Evolutionary conservation across 1,140 invertebrate species (phyloP).

Genomic region (Drosophila tropicalis): DNA sequence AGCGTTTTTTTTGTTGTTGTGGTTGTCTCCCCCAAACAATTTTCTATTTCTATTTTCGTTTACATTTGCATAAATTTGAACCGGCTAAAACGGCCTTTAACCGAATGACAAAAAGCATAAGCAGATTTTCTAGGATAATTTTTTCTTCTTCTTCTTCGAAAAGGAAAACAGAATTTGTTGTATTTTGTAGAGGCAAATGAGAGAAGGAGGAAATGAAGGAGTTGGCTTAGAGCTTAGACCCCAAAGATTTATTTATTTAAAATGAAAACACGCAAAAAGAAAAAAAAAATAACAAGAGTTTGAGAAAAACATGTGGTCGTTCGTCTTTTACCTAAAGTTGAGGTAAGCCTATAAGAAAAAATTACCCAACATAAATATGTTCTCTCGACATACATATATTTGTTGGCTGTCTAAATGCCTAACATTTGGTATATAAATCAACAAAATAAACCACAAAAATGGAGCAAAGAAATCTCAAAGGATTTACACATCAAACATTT

Average conservation of each 20-base stretch:
- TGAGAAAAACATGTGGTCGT: background rate
- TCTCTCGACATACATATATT: background rate
- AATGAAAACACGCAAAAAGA: background rate
- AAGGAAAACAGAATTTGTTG: slow-evolving; percentile 55
- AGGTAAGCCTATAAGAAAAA: background rate
- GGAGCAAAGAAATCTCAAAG: slow-evolving; percentile 46
- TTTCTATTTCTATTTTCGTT: slow-evolving; percentile 52
- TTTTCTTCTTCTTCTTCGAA: slow-evolving; percentile 44
- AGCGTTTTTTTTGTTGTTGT: background rate
- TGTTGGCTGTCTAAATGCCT: slow-evolving; percentile 5
- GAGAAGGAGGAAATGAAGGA: background rate
- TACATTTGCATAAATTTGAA: slow-evolving; percentile 42
- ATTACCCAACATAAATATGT: background rate
- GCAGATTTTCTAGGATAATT: slow-evolving; percentile 52
- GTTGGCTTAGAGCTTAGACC: slow-evolving; percentile 2
- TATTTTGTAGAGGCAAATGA: slow-evolving; percentile 34
- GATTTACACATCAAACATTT: slow-evolving; percentile 69
- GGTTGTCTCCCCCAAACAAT: background rate
- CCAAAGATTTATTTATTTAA: slow-evolving; percentile 14
- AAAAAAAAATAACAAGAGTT: background rate
- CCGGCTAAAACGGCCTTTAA: slow-evolving; percentile 29
- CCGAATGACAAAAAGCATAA: slow-evolving; percentile 49
- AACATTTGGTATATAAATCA: slow-evolving; percentile 15
- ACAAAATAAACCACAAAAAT: slow-evolving; percentile 14
- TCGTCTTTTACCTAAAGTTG: background rate